phyloP scores from a whole-genome alignment of 1,140 invertebrate genomes.

The Brachionus plicatilis region DNA sequence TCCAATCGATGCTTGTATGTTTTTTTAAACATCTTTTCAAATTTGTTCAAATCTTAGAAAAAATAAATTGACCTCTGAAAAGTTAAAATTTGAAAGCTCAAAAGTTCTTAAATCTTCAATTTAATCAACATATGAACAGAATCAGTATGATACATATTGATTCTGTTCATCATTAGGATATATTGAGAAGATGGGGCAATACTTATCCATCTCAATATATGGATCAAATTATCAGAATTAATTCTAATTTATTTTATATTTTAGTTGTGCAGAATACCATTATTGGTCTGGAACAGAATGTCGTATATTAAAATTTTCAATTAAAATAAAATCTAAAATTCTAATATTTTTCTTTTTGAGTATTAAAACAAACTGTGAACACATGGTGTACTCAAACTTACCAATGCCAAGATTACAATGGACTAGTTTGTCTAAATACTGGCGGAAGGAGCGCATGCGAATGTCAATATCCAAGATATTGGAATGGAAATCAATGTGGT shows the following conservation, averaged over 20 bases:
- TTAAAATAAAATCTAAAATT: neutral
- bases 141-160: no score
- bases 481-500: conserved; percentile 23
- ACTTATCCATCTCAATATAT: no score
- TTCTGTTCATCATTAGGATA: no score
- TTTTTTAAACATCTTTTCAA: no score
- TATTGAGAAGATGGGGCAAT: no score
- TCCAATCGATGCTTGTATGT: conserved; percentile 19
- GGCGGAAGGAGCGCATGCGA: neutral
- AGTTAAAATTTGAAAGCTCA: no score
- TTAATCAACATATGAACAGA: no score
- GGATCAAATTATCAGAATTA: no score
- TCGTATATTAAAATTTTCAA: neutral
- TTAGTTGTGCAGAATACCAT: neutral
- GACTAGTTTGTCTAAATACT: neutral
- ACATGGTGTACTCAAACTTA: neutral
- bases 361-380: neutral
- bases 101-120: no score
- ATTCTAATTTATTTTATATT: neutral
- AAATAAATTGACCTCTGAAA: no score
- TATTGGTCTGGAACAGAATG: neutral
- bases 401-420: neutral
- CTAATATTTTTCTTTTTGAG: neutral
- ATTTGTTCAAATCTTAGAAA: no score
- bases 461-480: neutral